These are phyloP conservation scores for Ephydatia muelleri DNA, from an alignment of 37 sponge, comb jelly and placozoan species.

Conservation along the genomic window DNA sequence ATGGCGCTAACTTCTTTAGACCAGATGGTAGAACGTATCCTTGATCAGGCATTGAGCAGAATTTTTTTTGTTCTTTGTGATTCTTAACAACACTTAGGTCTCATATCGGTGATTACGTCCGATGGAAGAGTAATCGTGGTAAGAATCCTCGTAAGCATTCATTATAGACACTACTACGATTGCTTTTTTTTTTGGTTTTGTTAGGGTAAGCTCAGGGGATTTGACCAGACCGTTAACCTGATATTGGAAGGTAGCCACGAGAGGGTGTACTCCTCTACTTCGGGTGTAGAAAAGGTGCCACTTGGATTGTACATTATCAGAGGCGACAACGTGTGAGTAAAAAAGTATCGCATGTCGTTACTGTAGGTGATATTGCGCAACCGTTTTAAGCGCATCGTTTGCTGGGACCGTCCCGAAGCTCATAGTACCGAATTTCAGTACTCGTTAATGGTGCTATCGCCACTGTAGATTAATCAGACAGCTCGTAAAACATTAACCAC, in stretches of 20 bases:
- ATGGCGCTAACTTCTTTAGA: constrained; percentile 65
- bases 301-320: constrained; percentile 97
- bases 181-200: background rate
- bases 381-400: too few relatives aligned
- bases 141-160: constrained; percentile 3
- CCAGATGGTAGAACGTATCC: constrained; percentile 80
- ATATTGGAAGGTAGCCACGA: constrained; percentile 90
- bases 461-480: background rate
- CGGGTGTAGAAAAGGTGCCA: constrained; percentile 94
- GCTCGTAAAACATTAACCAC: constrained; percentile 2
- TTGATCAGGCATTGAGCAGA: background rate
- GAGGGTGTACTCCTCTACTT: constrained; percentile 86
- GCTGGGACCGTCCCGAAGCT: too few relatives aligned
- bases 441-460: background rate
- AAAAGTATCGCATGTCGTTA: background rate
- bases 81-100: constrained; percentile 46
- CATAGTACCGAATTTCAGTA: background rate
- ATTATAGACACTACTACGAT: background rate
- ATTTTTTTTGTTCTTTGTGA: background rate
- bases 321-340: constrained; percentile 97
- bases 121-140: constrained; percentile 94
- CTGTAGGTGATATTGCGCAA: background rate
- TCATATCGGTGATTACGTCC: constrained; percentile 79
- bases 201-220: constrained; percentile 94
- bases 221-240: constrained; percentile 96